These are phyloP conservation scores for Oscheius sp. DNA, from an alignment of 2,888 invertebrate genomes.

Conservation along the genomic window DNA sequence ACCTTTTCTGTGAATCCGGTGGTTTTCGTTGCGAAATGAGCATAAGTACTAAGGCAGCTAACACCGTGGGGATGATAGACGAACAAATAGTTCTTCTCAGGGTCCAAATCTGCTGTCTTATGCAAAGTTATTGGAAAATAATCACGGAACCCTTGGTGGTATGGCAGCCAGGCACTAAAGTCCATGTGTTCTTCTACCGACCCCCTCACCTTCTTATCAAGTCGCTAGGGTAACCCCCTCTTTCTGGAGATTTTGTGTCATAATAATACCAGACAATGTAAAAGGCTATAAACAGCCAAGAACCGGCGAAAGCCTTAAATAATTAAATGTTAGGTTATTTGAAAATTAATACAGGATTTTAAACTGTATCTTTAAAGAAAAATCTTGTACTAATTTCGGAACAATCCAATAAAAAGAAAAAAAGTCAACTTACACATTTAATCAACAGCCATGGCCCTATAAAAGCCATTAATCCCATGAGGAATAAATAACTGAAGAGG, in stretches of 20 bases:
- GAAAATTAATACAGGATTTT: too few relatives aligned
- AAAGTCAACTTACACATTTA: not conserved
- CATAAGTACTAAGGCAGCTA: constrained; percentile 82
- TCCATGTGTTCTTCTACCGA: too few relatives aligned
- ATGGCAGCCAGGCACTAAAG: constrained; percentile 32
- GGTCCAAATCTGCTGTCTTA: constrained; percentile 81
- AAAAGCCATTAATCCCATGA: not conserved
- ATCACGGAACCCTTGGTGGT: constrained; percentile 79
- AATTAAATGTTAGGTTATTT: not conserved
- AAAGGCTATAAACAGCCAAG: constrained; percentile 42
- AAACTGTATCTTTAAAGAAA: too few relatives aligned
- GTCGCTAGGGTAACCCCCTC: constrained; percentile 47
- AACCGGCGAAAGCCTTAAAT: constrained; percentile 68
- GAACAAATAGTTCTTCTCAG: constrained; percentile 58
- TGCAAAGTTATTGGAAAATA: constrained; percentile 87
- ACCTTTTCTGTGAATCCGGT: constrained; percentile 71
- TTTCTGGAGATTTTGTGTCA: constrained; percentile 77
- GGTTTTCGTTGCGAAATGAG: constrained; percentile 81
- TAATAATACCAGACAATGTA: constrained; percentile 77
- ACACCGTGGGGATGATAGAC: constrained; percentile 92
- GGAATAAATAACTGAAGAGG: not conserved
- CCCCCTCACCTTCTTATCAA: constrained; percentile 38
- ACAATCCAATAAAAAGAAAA: not conserved
- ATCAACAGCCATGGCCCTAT: not conserved
- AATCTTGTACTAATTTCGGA: too few relatives aligned